Evolutionary conservation across 2,888 invertebrate genomes (phyloP), one percentile per base, ranked within the genome.

Genomic region (Schrankia costaestrigalis): DNA sequence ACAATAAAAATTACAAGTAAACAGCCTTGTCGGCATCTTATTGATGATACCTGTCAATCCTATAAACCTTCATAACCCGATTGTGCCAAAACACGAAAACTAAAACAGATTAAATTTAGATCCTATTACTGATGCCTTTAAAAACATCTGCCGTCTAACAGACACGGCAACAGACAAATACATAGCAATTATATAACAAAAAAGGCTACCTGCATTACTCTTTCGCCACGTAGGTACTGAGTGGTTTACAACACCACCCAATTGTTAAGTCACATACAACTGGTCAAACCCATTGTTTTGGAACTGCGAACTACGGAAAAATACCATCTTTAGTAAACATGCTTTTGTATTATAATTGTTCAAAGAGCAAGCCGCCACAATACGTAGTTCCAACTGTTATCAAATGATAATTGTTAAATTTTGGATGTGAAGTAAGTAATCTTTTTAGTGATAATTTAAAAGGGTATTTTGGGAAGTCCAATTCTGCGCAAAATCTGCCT

Each of bases 321-420:
- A 67, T 58, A 62, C 62, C 56, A 62, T 58, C 34, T 29, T 42
- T 46, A 41, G 36, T 47, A 60, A 64, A 63, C 67, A 63, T 38
- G 17, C 48, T 43, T 63, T 78, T 78, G 73, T 77, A 7, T n/a
- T n/a, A 26, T 55, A 45, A 46, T 49, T 39, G 31, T 34, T 65
- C 68, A 75, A 78, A 78, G 63, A 43, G n/a, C n/a, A 26, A 3
- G 46, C 78, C 78, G 78, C 57, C 66, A 55, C 50, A 63, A 64
- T 55, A 36, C 35, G 56, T 53, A 55, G 46, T 56, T 56, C 22
- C 41, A 19, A 13, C 33, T 26, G 39, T 71, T 72, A 71, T 67
- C 66, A 59, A 61, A 48, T 58, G 68, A 75, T 73, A 74, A 75
- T 71, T 72, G 54, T 66, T 62, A 67, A 72, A 69, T 65, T 69